These are phyloP conservation scores for Isichthys henryi DNA, from an alignment of 2,113 vertebrate genomes.

Conservation along the genomic window DNA sequence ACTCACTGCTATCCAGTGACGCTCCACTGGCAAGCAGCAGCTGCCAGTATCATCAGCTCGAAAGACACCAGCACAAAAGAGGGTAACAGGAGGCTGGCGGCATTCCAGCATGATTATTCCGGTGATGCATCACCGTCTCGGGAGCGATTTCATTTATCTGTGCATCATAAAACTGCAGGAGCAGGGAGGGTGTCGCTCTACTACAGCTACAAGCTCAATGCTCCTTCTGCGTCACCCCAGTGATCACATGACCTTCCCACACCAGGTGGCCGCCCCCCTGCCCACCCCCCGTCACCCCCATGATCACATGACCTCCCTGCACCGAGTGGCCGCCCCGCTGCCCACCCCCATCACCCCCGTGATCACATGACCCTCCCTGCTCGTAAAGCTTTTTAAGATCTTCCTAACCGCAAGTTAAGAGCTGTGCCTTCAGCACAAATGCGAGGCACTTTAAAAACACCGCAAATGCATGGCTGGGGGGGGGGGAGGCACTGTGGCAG, in stretches of 20 bases:
- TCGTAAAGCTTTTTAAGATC: constrained; percentile 55
- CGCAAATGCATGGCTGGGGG: constrained; percentile 54
- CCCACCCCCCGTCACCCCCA: not conserved
- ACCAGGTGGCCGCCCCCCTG: constrained; percentile 37
- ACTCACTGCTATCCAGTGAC: constrained; percentile 56
- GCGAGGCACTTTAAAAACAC: constrained; percentile 57
- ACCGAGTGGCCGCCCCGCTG: not conserved
- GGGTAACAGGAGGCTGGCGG: not conserved
- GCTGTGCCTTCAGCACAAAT: constrained; percentile 62
- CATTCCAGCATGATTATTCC: not conserved
- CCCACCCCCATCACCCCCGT: not conserved
- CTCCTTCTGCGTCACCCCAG: constrained; percentile 42
- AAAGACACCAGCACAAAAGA: not conserved
- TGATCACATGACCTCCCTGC: not conserved
- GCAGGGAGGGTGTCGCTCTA: not conserved
- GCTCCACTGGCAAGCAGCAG: constrained; percentile 12
- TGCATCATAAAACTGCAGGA: not conserved
- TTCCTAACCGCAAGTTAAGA: constrained; percentile 64
- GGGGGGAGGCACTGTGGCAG: constrained; percentile 46
- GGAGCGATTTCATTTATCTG: not conserved
- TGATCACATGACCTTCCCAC: constrained; percentile 46
- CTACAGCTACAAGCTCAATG: constrained; percentile 36
- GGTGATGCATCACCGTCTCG: not conserved
- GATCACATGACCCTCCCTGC: not conserved
- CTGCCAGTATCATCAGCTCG: not conserved